Evolutionary conservation across 1,140 invertebrate species (phyloP), one percentile per base, ranked within the genome.

Genomic region (Drosophila bipectinata): DNA sequence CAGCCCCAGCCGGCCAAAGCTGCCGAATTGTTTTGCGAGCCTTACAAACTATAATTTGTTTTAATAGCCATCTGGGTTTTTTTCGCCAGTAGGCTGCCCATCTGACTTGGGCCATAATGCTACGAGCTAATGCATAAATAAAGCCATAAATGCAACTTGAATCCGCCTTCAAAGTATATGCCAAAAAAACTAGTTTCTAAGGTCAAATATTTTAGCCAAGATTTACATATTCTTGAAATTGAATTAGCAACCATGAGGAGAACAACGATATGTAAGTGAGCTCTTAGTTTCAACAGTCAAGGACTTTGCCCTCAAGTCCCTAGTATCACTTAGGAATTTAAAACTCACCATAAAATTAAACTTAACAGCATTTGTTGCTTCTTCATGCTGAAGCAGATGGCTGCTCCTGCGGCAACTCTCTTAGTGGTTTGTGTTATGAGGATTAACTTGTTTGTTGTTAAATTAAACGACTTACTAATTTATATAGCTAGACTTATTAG

Each of bases 401-500:
- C 59, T 77, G 62, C 66, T 84, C 45, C 64, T 66, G 32, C 47
- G 45, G 55, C 68, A 52, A 71, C 53, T 56, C 26, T 63, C 12
- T 21, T 63, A 41, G 51, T 54, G 56, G 55, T 64, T 52, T 72
- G 14, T 62, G 37, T 44, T 45, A 51, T 49, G 48, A 67, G 39
- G 30, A 37, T 48, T 37, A 12, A 37, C 34, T 37, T 37, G 34
- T 32, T 32, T 32, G 10, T 41, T n/a, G 39, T 87, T 88, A 87
- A 81, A 78, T 87, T 88, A 85, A 57, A 71, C 78, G 78, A 82
- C 78, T 85, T 88, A 88, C 80, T 85, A 68, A 82, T 87, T 87
- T 88, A 88, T 88, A 79, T 79, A 78, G 49, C 71, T 82, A 64
- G 80, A 88, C 83, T 87, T 88, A 88, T 85, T 76, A 82, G 78